Evolutionary conservation across 2,888 invertebrate genomes (phyloP).

Genomic region (Tiliacea citrago): DNA sequence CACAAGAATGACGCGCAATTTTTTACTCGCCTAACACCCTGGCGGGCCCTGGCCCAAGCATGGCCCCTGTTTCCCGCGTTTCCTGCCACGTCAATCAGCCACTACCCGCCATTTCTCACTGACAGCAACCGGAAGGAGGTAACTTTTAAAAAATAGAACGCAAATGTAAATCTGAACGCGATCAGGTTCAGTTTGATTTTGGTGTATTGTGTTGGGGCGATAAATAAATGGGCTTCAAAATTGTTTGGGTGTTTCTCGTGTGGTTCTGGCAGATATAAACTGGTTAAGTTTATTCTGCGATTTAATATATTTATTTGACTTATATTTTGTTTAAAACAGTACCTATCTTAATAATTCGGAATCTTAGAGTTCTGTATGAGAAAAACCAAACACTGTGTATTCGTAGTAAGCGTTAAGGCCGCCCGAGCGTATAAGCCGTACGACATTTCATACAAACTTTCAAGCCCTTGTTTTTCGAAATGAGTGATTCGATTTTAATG

Average conservation of each 20-base stretch:
- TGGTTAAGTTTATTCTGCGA: constrained; percentile 39
- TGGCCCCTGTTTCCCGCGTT: constrained; percentile 64
- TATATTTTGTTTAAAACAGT: not conserved
- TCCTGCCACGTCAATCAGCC: constrained; percentile 83
- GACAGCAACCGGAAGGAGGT: constrained; percentile 77
- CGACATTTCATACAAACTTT: too few species aligned
- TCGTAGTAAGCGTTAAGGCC: too few species aligned
- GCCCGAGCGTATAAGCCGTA: too few species aligned
- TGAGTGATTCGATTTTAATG: too few species aligned
- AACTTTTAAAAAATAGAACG: constrained; percentile 70
- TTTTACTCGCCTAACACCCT: constrained; percentile 69
- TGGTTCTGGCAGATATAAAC: constrained; percentile 49
- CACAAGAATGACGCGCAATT: constrained; percentile 79
- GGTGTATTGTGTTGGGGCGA: constrained; percentile 33
- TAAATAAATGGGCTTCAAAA: constrained; percentile 55
- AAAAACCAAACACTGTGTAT: not conserved
- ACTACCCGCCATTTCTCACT: constrained; percentile 82
- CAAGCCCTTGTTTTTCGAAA: too few species aligned
- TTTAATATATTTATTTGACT: constrained; percentile 6
- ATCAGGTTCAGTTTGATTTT: constrained; percentile 58
- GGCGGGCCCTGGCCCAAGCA: constrained; percentile 24
- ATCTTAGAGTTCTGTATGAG: not conserved
- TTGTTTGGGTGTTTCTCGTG: constrained; percentile 36
- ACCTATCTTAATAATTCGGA: not conserved
- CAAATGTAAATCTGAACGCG: constrained; percentile 60